A percentile compares a stretch with the other conserved stretches of the same genome.
These are phyloP conservation scores for Drosophila truncata DNA, from an alignment of 1,140 invertebrate genomes.

Conservation along the genomic window DNA sequence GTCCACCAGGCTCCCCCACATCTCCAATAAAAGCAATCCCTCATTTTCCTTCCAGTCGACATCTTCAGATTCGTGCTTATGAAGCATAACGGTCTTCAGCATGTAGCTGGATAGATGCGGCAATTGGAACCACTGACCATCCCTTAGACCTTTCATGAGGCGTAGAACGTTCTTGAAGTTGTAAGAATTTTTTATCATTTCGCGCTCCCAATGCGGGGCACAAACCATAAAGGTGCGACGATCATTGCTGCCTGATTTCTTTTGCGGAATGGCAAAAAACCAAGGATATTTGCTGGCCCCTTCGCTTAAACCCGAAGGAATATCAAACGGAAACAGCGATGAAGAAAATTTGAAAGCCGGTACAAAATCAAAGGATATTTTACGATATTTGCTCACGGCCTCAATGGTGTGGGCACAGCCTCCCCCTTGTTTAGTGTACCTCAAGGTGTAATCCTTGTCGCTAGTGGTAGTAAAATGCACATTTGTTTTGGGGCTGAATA, in stretches of 20 bases:
- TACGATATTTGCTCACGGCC: neutral
- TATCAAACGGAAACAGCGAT: slow-evolving; percentile 1
- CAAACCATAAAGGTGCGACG: slow-evolving; percentile 39
- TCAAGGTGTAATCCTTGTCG: slow-evolving; percentile 1
- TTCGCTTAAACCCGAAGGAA: neutral
- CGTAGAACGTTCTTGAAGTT: slow-evolving; percentile 46
- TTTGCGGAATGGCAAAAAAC: slow-evolving; percentile 40
- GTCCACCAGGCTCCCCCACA: slow-evolving; percentile 22
- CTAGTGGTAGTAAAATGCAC: no score
- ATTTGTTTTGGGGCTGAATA: neutral
- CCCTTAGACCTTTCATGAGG: slow-evolving; percentile 47
- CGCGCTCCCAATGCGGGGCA: slow-evolving; percentile 49
- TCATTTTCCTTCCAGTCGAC: slow-evolving; percentile 4
- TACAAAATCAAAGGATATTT: slow-evolving; percentile 35
- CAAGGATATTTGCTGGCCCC: neutral
- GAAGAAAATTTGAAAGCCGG: slow-evolving; percentile 27
- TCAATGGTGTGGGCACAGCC: slow-evolving; percentile 41
- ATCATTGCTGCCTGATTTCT: neutral
- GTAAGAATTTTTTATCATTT: slow-evolving; percentile 16
- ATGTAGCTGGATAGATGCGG: slow-evolving; percentile 46
- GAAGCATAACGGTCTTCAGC: slow-evolving; percentile 44
- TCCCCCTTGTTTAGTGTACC: slow-evolving; percentile 6
- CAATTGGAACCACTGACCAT: neutral
- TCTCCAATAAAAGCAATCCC: slow-evolving; percentile 3
- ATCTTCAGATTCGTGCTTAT: neutral